Conservation (phyloP, 2,797 vertebrate genomes). For the Lacerta bilineata region DNA sequence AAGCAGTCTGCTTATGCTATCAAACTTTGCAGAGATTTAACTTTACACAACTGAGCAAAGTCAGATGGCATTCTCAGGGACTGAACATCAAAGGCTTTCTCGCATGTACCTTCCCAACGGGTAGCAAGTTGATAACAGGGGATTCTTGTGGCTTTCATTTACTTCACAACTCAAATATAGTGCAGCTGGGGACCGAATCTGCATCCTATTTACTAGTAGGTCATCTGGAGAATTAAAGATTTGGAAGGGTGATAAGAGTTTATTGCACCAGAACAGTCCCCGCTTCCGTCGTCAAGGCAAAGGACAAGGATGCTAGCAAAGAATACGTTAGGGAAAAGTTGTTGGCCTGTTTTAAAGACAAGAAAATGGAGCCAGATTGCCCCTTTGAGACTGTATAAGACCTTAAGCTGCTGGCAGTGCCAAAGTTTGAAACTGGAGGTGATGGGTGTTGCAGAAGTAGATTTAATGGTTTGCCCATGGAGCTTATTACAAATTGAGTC, state of each 20-base stretch:
- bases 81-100: slow-evolving; percentile 8
- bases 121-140: slow-evolving; percentile 24
- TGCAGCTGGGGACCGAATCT: slow-evolving; percentile 5
- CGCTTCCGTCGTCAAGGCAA: not conserved
- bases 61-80: not conserved
- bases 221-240: slow-evolving; percentile 1
- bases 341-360: not conserved
- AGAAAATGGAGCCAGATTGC: not conserved
- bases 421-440: not conserved
- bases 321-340: not conserved
- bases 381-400: not conserved
- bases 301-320: not conserved
- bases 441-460: not conserved
- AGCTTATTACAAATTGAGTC: not conserved
- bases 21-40: not conserved
- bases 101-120: not conserved
- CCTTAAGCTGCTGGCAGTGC: not conserved
- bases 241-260: slow-evolving; percentile 16
- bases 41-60: not conserved
- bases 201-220: slow-evolving; percentile 9
- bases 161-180: slow-evolving; percentile 5
- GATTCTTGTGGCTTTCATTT: slow-evolving; percentile 32
- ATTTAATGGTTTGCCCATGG: not conserved
- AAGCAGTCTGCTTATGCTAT: slow-evolving; percentile 23
- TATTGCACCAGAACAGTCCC: slow-evolving; percentile 1